Base-by-base conservation (phyloP, 2,797 vertebrate species). In the Threskiornis aethiopicus region DNA sequence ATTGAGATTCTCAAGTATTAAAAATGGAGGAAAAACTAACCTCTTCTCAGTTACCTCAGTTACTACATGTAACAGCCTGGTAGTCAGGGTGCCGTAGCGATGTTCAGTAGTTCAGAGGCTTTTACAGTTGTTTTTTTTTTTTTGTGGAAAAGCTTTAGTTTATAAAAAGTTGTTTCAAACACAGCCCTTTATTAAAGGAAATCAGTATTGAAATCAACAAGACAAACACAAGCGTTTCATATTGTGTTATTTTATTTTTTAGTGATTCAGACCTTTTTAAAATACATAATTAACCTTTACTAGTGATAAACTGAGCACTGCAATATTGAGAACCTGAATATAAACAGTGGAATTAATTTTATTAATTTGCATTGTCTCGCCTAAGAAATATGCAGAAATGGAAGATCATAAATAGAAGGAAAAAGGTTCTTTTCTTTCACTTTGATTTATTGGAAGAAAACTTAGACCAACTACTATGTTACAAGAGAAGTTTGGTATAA, bases 401-500 rank as follows among this genome's bases (percentile, higher is more conserved):
- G 24, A 88, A 72, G 28, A 62, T 35, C 8, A 52, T 24, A 54
- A 81, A 87, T 42, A 75, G 59, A 73, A 70, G 33, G 6, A 24
- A 81, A 33, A 85, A 47, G 20, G 47, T 76, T 77, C 5, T 16
- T 77, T 83, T 77, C 22, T 84, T 76, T 82, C n/a, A 67, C 35
- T 93, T 91, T 95, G 87, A 95, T 96, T 91, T 95, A 95, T 87
- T 83, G 46, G 67, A 83, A 77, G 44, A 94, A 87, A 94, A 87
- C 44, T 80, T 87, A 90, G n/a, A 85, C 35, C 17, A 73, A 58
- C 35, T 84, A 81, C 54, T 85, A 80, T 8, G 5, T 71, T 93
- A 55, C 54, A 78, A 70, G 37, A 93, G 16, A 79, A 82, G 20
- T 69, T 91, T 87, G 22, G 37, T 91, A 55, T 90, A 90, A 96